Percentiles rank a stretch among this genome's conserved stretches.
These are phyloP conservation scores for Ascidia mentula DNA, from an alignment of 23 tunicate genomes.

Conservation along the genomic window DNA sequence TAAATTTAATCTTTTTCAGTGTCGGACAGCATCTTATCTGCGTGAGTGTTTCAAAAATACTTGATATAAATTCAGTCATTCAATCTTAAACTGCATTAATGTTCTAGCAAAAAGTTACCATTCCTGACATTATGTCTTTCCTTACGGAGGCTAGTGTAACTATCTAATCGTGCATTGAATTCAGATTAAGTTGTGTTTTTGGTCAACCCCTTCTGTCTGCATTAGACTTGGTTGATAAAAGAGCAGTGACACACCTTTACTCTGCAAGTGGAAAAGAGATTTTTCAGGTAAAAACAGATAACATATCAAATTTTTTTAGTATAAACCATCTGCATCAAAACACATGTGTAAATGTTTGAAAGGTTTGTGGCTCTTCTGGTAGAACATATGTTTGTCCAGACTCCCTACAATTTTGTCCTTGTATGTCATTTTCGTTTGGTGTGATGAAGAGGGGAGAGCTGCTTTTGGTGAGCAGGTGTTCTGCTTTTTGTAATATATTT, in stretches of 20 bases:
- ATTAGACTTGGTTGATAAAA: slow-evolving; percentile 64
- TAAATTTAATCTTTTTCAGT: slow-evolving; percentile 48
- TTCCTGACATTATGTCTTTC: not conserved
- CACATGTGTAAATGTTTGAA: not conserved
- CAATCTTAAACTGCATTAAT: not conserved
- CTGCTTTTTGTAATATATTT: no score
- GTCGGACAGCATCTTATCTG: slow-evolving; percentile 53
- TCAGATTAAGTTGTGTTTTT: slow-evolving; percentile 74
- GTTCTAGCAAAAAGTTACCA: not conserved
- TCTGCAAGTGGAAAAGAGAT: slow-evolving; percentile 53
- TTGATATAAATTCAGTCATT: not conserved
- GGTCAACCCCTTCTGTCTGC: slow-evolving; percentile 83
- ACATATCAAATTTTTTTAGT: not conserved
- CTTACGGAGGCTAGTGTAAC: no score
- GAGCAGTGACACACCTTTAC: slow-evolving; percentile 37
- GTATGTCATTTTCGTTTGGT: slow-evolving; percentile 84
- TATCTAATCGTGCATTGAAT: not conserved
- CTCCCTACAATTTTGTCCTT: slow-evolving; percentile 77
- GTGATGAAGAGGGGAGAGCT: slow-evolving; percentile 79
- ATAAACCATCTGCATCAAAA: not conserved
- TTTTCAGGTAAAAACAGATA: slow-evolving; percentile 42
- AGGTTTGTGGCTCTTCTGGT: slow-evolving; percentile 73
- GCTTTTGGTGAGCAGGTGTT: slow-evolving; percentile 59
- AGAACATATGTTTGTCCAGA: slow-evolving; percentile 60
- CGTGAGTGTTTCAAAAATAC: slow-evolving; percentile 48